These are phyloP conservation scores for Hololepta plana DNA, from an alignment of 2,888 invertebrate species.

Conservation along the genomic window DNA sequence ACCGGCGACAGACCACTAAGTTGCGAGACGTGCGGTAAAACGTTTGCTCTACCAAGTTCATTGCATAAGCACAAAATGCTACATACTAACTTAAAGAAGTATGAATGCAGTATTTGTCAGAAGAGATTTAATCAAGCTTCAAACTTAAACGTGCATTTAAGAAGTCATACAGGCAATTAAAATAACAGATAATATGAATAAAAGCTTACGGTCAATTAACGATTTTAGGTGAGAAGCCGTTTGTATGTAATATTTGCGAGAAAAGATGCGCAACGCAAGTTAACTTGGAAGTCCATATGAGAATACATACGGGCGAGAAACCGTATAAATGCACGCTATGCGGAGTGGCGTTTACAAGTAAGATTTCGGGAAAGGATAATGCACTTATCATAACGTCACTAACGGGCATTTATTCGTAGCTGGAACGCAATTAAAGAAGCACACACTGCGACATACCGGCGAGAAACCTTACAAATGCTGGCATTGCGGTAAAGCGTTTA, in stretches of 20 bases:
- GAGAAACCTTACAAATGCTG: slow-evolving; percentile 25
- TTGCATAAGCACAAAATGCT: slow-evolving; percentile 22
- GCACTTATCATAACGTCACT: too few relatives aligned
- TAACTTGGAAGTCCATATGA: slow-evolving; percentile 21
- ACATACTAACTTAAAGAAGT: slow-evolving; percentile 20
- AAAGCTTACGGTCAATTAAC: not conserved
- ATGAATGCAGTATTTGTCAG: slow-evolving; percentile 21
- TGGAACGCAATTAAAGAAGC: slow-evolving; percentile 23
- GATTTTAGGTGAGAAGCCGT: slow-evolving; percentile 17
- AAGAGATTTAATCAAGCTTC: slow-evolving; percentile 23
- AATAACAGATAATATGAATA: slow-evolving; percentile 2
- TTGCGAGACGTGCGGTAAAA: slow-evolving; percentile 23
- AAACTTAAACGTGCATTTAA: slow-evolving; percentile 21
- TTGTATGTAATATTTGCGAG: slow-evolving; percentile 20
- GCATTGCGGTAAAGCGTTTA: slow-evolving; percentile 25
- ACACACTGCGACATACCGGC: slow-evolving; percentile 22
- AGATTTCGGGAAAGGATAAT: slow-evolving; percentile 10
- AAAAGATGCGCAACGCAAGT: slow-evolving; percentile 20
- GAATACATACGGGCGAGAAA: slow-evolving; percentile 17
- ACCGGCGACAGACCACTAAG: slow-evolving; percentile 24
- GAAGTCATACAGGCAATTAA: slow-evolving; percentile 21
- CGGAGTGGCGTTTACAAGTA: slow-evolving; percentile 22
- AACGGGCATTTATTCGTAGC: slow-evolving; percentile 17
- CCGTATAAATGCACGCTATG: slow-evolving; percentile 21
- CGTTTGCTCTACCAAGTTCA: slow-evolving; percentile 23